Evolutionary conservation across 2,888 invertebrate genomes (phyloP), one percentile per base, ranked within the genome.

Genomic region (Rhodophaea formosa): DNA sequence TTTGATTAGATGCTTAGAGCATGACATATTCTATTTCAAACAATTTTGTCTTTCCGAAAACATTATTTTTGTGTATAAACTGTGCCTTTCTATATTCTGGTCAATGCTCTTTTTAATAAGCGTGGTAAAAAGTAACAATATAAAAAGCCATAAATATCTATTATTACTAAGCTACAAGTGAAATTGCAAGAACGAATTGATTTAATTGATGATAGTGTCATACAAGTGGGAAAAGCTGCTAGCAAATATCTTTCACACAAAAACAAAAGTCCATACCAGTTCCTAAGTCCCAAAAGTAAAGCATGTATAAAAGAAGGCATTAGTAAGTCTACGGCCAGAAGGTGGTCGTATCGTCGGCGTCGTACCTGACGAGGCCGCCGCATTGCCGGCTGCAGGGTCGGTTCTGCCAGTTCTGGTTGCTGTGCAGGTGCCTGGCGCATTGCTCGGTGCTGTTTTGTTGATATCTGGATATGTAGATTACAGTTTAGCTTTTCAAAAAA

Each of bases 331-430:
- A 88, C 30, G 87, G 88, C 88, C 88, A 88, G 68, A 78, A 83
- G 30, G 68, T 73, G 61, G 75, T 69, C 53, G 71, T 64, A 55
- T 86, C 75, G 59, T 74, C 79, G 55, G 68, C 65, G 59, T 76
- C 79, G 71, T 89, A 91, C 91, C 91, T 91, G 83, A 91, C 90
- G 62, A 90, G 79, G 35, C 88, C 89, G 43, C 90, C 77, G 62
- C 88, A 88, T 60, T 90, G 88, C 10, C 88, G 74, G 68, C 78
- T 84, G 74, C 87, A 86, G 0, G 86, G 85, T 23, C 84, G 61
- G 62, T 85, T 84, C 68, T 86, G 84, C 79, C 84, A 77, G 65
- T 80, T 80, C 59, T 82, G 77, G 61, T 77, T 82, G 1, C 68
- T 53, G 58, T 81, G 82, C 1, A 76, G 62, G 55, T 78, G 80